Base-by-base conservation (phyloP, 1,140 invertebrate species). In the Drosophila rufa region DNA sequence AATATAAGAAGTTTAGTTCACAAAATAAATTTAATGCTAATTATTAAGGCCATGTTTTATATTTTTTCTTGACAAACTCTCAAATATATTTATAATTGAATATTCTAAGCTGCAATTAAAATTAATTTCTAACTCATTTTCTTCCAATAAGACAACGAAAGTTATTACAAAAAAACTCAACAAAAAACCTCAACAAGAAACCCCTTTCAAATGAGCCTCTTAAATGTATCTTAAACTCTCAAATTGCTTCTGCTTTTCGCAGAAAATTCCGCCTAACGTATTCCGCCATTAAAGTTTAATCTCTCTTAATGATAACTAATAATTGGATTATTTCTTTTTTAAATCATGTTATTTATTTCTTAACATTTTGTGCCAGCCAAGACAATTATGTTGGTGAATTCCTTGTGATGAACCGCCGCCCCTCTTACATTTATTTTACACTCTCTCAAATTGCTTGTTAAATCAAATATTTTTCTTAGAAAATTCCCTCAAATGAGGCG, bases 321-420 rank as follows among this genome's bases (percentile, higher is more conserved):
- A 56, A 56, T 56, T 56, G 53, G 53, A 56, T 56, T 56, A 56
- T 11, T 36, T 56, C 14, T 25, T 11, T 36, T 40, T 19, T 40
- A 56, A 56, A 56, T 56, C 53, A 56, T 56, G 53, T 56, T 56
- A 56, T 40, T 56, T 56, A 56, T 56, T 56, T 56, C 53, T 56
- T 56, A 56, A 56, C 53, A 56, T 56, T 56, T 56, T 6, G 53
- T 11, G 53, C 53, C 8, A 8, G 22, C 33, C 15, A 42, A 42
- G 40, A n/a, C 51, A 38, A 55, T 55, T 55, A 55, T 38, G 17
- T 38, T 55, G 22, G 36, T 15, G 40, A 56, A 56, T 40, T 40
- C 19, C 53, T 11, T 38, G 7, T 55, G 14, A 38, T 36, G 17
- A 12, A 3, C 30, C n/a, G 11, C 14, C 2, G 14, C 19, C 11